Evolutionary conservation across 1,140 invertebrate genomes (phyloP).

Genomic region (Pogonus chalceus): DNA sequence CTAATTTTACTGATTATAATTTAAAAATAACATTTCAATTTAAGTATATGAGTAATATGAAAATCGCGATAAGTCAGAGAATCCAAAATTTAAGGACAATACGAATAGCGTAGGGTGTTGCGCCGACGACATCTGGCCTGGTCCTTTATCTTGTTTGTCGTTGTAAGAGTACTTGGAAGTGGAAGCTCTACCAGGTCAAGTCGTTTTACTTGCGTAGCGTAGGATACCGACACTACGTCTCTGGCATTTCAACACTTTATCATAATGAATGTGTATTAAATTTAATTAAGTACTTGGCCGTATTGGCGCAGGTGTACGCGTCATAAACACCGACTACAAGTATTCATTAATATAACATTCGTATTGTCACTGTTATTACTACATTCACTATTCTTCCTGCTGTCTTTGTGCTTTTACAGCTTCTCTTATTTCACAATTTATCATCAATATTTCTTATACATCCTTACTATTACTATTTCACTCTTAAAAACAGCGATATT

Average conservation of each 20-base stretch:
- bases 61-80: conserved; percentile 1
- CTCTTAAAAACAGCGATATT: no score
- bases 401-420: no score
- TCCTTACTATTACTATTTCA: no score
- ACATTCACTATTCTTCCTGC: no score
- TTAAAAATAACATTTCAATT: no score
- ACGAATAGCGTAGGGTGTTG: conserved; percentile 7
- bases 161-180: conserved; percentile 6
- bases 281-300: conserved; percentile 10
- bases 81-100: conserved; percentile 2
- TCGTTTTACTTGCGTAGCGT: no score
- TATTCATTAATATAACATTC: not conserved
- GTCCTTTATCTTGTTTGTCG: conserved; percentile 13
- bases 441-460: no score
- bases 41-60: no score
- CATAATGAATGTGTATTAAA: conserved; percentile 12
- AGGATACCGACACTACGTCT: no score
- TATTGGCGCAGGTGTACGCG: conserved; percentile 3
- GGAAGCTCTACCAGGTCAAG: not conserved
- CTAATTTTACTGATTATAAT: no score
- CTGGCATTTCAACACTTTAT: conserved; percentile 6
- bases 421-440: no score
- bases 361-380: no score
- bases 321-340: conserved; percentile 1
- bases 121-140: conserved; percentile 11